Evolutionary conservation across 2,113 vertebrate species (phyloP), one percentile per base, ranked within the genome.

Genomic region (Pterocles orientalis): DNA sequence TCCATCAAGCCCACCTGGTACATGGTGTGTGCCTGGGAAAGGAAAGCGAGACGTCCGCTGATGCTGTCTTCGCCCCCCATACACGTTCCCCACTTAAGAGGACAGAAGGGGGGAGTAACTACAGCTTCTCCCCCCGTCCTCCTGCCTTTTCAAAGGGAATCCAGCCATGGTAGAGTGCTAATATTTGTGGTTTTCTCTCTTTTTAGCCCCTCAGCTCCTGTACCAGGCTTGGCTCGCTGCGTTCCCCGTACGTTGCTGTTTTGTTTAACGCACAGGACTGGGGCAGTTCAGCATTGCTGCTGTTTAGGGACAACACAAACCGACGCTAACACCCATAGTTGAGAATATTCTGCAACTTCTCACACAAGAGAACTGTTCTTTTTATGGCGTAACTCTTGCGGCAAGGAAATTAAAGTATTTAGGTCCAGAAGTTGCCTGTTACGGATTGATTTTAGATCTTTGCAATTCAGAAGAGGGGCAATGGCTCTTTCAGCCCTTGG

Each of bases 1-100:
- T 99, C 99, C 99, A 99, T 99, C 94, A 99, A 97, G 12, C 99
- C 99, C 88, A 99, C 99, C 97, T 99, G 99, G 97, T 99, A 99
- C 99, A 99, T 99, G 90, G 99, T 99, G 97, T 99, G 99, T 64
- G 99, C 99, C 99, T 99, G 58, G 4, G 4, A 18, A 50, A 34
- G 31, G 31, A 34, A 21, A 34, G 50, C 33, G 7, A 7, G 2
- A 6, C 0, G 21, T 19, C 41, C 76, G 2, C 29, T 2, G 36
- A 72, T 19, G 64, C 60, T 7, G 20, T 3, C n/a, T 8, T 19
- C 69, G 28, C 53, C 88, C 64, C 9, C 10, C 9, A 1, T 10
- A 1, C 9, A 11, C 3, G 24, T 34, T 36, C 64, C 73, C 47
- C 19, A 1, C 14, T 14, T 28, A 4, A 19, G 28, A 41, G 64